Conservation (phyloP, 2,113 vertebrate genomes). For the Orycteropus afer region DNA sequence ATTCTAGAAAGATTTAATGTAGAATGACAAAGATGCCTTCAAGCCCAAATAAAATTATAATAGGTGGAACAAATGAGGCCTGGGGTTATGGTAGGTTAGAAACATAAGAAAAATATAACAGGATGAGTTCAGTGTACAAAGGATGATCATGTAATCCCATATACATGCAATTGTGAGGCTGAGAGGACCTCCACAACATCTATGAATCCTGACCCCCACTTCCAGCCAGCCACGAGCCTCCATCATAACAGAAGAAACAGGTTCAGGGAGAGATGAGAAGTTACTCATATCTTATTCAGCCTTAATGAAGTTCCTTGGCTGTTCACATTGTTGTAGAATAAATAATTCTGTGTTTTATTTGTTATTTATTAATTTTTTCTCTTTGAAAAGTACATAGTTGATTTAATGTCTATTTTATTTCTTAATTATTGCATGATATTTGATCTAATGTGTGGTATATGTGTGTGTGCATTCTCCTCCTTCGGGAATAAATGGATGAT, state of each 20-base stretch:
- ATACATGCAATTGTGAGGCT: rapidly evolving
- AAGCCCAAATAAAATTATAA: neutral
- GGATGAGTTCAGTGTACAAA: neutral
- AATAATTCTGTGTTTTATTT: neutral
- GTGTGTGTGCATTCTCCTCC: neutral
- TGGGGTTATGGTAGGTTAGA: neutral
- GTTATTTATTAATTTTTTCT: too few species aligned
- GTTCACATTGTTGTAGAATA: neutral
- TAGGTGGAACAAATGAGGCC: neutral
- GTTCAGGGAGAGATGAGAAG: neutral
- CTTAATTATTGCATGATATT: neutral
- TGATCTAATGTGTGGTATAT: too few species aligned
- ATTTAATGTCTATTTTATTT: neutral
- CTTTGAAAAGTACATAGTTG: neutral
- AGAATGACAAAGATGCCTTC: neutral
- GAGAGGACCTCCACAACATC: rapidly evolving
- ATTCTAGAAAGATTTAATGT: neutral
- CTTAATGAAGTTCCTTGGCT: neutral
- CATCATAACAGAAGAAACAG: neutral
- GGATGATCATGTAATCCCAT: neutral
- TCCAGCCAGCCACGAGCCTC: neutral
- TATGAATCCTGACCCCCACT: rapidly evolving
- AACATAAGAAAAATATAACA: neutral
- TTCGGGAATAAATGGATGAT: neutral
- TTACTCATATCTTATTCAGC: neutral